Percentiles rank a stretch among this genome's conserved stretches.
Evolutionary conservation across 2,113 vertebrate species (phyloP).

Genomic region (Petroica traversi): DNA sequence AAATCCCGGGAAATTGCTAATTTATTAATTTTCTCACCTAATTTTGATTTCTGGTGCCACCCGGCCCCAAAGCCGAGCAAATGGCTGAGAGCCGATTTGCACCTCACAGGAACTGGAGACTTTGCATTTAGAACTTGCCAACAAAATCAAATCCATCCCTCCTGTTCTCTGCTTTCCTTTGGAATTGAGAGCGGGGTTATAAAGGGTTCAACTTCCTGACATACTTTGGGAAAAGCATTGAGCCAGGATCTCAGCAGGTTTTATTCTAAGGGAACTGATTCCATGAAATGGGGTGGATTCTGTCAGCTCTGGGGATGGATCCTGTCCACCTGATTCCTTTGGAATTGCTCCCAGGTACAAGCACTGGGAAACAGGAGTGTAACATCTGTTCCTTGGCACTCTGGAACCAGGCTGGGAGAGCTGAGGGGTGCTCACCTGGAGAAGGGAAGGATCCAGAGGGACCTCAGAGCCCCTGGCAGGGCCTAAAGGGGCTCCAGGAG

Average conservation of each 20-base stretch:
- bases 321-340: neutral
- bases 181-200: neutral
- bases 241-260: neutral
- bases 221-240: rapidly evolving
- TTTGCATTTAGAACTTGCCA: neutral
- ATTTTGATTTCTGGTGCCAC: neutral
- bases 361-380: neutral
- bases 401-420: neutral
- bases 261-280: too few species aligned
- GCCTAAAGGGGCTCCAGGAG: neutral
- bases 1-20: neutral
- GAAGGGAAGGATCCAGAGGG: neutral
- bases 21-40: neutral
- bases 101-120: neutral
- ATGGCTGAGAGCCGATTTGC: neutral
- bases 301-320: neutral
- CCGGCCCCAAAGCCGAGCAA: neutral
- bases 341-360: neutral
- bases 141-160: neutral
- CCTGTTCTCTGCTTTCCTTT: neutral
- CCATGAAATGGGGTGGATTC: rapidly evolving
- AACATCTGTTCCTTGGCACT: neutral
- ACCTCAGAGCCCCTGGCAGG: neutral
- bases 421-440: neutral
- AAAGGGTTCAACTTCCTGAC: neutral